Evolutionary conservation across 2,888 invertebrate genomes (phyloP), one percentile per base, ranked within the genome.

Genomic region (Troides aeacus): DNA sequence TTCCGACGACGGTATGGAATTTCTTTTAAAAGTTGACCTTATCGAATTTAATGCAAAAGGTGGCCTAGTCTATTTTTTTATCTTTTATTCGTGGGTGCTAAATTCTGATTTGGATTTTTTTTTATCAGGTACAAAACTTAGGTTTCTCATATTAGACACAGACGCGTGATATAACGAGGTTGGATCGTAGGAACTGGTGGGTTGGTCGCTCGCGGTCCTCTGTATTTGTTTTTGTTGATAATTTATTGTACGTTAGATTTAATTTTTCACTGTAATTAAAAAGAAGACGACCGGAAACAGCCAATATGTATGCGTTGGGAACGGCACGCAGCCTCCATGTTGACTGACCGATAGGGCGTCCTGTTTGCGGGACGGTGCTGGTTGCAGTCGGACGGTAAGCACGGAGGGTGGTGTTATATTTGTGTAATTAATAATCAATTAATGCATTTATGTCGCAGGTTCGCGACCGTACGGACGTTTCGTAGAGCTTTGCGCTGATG

Each of bases 391-490:
- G 46, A 62, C 21, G n/a, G 62, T 50, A 50, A 23, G 23, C 50
- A 62, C 46, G 23, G 50, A 18, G 63, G 60, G 59, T 64, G 23
- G 61, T n/a, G 53, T 66, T 72, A 79, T 79, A 79, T 80, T 80
- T 81, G 80, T 81, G 80, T 81, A 80, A 79, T 81, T 78, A 79
- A 77, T 78, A 77, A 77, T 78, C 79, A 81, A 86, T 79, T 84
- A 83, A 84, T 88, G 90, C 89, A 90, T 90, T 90, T 90, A 90
- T 85, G 84, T 82, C 82, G 84, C 87, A 84, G 85, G 81, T 84
- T 77, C 78, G 81, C 79, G 79, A 79, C 84, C 84, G 78, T 76
- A 79, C 68, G 71, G 72, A 10, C 39, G 63, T 24, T 18, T 39
- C 39, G 7, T 71, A 68, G 66, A 73, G 77, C 77, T 78, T 78